A percentile compares a stretch with the other conserved stretches of the same genome.
phyloP scores from a whole-genome alignment of 1,140 invertebrate species.

The Calliphora vicina region DNA sequence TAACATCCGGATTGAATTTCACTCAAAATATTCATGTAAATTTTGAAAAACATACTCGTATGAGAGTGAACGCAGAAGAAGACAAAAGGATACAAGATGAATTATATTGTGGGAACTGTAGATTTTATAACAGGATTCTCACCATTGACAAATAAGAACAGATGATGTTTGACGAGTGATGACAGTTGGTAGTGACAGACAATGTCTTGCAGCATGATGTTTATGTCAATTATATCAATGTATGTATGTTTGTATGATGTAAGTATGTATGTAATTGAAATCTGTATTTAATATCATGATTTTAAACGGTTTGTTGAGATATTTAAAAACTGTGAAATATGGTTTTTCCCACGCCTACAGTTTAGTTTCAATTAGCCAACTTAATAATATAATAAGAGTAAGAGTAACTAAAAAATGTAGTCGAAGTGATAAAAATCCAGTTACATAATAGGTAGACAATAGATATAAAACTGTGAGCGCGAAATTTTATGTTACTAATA shows the following conservation, averaged over 20 bases:
- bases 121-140: constrained; percentile 11
- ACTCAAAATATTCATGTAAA: constrained; percentile 2
- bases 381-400: too few relatives aligned
- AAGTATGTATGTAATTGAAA: neutral
- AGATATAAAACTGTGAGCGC: too few relatives aligned
- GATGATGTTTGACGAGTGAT: neutral
- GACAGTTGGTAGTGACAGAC: neutral
- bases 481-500: too few relatives aligned
- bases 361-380: too few relatives aligned
- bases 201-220: neutral
- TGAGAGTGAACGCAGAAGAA: neutral
- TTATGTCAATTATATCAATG: neutral
- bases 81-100: neutral
- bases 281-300: neutral
- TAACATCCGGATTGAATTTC: constrained; percentile 6
- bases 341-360: too few relatives aligned
- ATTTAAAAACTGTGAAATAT: too few relatives aligned
- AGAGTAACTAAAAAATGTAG: too few relatives aligned
- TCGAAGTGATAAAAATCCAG: too few relatives aligned
- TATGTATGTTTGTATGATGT: too few relatives aligned
- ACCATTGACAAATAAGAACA: neutral
- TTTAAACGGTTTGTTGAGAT: too few relatives aligned
- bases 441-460: too few relatives aligned
- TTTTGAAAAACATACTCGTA: too few relatives aligned
- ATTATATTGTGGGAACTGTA: neutral